phyloP scores from a whole-genome alignment of 2,888 invertebrate species.

The Matsumyia berberina region DNA sequence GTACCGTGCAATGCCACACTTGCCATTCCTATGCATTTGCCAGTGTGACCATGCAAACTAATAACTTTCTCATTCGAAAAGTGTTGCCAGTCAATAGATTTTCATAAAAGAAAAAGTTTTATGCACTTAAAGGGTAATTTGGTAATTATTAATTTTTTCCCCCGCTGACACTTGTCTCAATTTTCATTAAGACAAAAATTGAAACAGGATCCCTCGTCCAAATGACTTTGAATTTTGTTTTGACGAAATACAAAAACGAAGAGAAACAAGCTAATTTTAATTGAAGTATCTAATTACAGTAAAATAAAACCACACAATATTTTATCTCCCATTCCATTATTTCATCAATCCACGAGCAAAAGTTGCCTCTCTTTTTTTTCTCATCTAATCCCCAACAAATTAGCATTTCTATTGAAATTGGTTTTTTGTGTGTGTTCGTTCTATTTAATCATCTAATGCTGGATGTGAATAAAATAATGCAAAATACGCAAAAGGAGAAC shows the following conservation, averaged over 20 bases:
- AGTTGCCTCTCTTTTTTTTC: not conserved
- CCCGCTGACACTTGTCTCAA: too few relatives aligned
- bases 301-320: constrained; percentile 45
- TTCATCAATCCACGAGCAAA: not conserved
- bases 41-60: not conserved
- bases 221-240: not conserved
- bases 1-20: too few relatives aligned
- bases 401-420: constrained; percentile 67
- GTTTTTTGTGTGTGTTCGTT: constrained; percentile 40
- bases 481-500: constrained; percentile 60
- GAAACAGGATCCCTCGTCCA: not conserved
- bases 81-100: constrained; percentile 15
- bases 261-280: constrained; percentile 55
- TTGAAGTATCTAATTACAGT: constrained; percentile 59
- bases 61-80: not conserved
- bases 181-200: not conserved
- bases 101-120: not conserved
- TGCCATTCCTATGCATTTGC: too few relatives aligned
- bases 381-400: constrained; percentile 43
- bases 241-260: constrained; percentile 12
- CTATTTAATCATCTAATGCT: constrained; percentile 70
- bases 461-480: constrained; percentile 58
- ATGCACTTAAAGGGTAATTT: not conserved
- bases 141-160: too few relatives aligned
- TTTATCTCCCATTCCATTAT: constrained; percentile 6